Base-by-base conservation (phyloP, 2,888 invertebrate species). In the Coremacera marginata region DNA sequence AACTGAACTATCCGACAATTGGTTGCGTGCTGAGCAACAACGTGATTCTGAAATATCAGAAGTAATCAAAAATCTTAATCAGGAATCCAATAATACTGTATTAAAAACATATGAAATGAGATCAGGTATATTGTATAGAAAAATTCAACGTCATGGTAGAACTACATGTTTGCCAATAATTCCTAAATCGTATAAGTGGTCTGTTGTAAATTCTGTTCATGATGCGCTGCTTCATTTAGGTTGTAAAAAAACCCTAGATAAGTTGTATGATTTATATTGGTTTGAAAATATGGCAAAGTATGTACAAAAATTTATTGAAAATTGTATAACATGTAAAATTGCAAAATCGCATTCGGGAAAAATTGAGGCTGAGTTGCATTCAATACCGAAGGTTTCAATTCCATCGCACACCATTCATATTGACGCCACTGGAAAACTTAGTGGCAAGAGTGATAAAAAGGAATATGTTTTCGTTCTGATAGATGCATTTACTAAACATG, bases 341-440 rank as follows among this genome's bases (percentile, higher is more conserved):
- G 37, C 37, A 37, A 37, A 37, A 7, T 52, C 52, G 16, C 52
- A 52, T 19, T 52, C 52, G 3, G 52, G 16, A 3, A 52, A 52
- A 52, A 19, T 52, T 52, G 52, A 52, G 52, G 52, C 52, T 16
- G 52, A 52, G 37, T 52, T 52, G 52, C 80, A 85, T 77, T 63
- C 78, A 8, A 83, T 83, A 25, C 78, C 81, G 52, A 79, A 81
- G 70, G 68, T 77, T 67, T 51, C 76, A 22, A 75, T 82, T 73
- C 81, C 83, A 65, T 75, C 79, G 76, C 62, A 75, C 27, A 78
- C 76, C 3, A 9, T 80, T 3, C 77, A 81, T 25, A 68, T 81
- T n/a, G 79, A 79, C 22, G 37, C 37, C 34, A 74, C 77, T 8
- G 70, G 77, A 4, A 77, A 77, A 67, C 25, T 75, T 34, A 77